Evolutionary conservation across 2,113 vertebrate genomes (phyloP).

Genomic region (Actinemys pallida): DNA sequence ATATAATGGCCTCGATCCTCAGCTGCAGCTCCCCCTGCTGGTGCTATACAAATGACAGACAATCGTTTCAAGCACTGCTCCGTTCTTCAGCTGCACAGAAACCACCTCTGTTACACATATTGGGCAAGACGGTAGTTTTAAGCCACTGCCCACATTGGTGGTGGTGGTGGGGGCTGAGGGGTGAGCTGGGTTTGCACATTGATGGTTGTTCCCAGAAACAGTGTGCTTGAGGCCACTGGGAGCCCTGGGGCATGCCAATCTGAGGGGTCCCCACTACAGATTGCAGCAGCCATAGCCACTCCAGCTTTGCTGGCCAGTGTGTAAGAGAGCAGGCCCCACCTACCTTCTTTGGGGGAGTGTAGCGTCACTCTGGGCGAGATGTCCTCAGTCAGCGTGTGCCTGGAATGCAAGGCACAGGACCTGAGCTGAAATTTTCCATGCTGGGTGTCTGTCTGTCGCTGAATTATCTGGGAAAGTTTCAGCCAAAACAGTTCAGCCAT

Average conservation of each 20-base stretch:
- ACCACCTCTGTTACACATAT: neutral
- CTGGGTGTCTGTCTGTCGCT: no score
- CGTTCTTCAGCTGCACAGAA: neutral
- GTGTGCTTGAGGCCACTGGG: no score
- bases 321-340: no score
- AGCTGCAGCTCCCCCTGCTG: neutral
- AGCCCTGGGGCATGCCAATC: neutral
- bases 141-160: neutral
- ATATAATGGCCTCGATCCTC: neutral
- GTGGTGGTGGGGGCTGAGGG: neutral
- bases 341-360: no score
- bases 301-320: no score
- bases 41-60: neutral
- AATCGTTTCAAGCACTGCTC: neutral
- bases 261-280: neutral
- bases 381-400: no score
- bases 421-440: no score
- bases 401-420: no score
- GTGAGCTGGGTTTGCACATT: neutral
- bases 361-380: no score
- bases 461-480: no score
- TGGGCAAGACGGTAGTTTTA: neutral
- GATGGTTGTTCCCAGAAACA: neutral
- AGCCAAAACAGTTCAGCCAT: no score
- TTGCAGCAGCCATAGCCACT: neutral